Conservation (phyloP, 2,113 vertebrate species). For the Serilophus lunatus region DNA sequence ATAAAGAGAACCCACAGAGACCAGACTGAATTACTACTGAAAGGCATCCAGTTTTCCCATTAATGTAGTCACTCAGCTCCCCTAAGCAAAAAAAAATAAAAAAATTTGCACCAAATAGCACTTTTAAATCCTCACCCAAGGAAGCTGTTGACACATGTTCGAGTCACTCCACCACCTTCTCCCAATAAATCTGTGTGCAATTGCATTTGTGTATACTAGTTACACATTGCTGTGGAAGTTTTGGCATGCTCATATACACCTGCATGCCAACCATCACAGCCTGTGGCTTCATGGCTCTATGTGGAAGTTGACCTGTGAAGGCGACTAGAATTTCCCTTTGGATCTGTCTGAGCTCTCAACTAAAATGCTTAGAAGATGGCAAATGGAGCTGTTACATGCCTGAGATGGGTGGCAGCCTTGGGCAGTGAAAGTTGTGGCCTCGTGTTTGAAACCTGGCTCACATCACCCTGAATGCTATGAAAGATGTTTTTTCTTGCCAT, state of each 20-base stretch:
- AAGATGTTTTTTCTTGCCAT: background rate
- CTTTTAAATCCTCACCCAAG: slow-evolving; percentile 10
- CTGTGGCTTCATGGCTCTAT: background rate
- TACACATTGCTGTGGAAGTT: slow-evolving; percentile 33
- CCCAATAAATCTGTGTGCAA: background rate
- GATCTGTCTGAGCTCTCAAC: background rate
- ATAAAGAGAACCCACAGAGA: background rate
- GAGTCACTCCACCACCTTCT: slow-evolving; percentile 6
- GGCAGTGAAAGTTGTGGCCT: background rate
- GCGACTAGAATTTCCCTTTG: background rate
- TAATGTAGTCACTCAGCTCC: background rate
- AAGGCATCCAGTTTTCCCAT: background rate
- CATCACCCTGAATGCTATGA: background rate
- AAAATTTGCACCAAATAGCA: background rate
- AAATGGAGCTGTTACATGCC: background rate
- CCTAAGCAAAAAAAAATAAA: slow-evolving; percentile 2
- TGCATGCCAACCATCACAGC: background rate
- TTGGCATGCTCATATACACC: background rate
- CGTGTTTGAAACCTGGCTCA: background rate
- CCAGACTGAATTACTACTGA: background rate
- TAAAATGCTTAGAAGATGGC: background rate
- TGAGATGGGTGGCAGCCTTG: background rate
- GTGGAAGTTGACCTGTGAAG: slow-evolving; percentile 22
- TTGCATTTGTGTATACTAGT: slow-evolving; percentile 34
- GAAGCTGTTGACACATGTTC: background rate